These are phyloP conservation scores for Podargus strigoides DNA, from an alignment of 2,797 vertebrate species.

Conservation along the genomic window DNA sequence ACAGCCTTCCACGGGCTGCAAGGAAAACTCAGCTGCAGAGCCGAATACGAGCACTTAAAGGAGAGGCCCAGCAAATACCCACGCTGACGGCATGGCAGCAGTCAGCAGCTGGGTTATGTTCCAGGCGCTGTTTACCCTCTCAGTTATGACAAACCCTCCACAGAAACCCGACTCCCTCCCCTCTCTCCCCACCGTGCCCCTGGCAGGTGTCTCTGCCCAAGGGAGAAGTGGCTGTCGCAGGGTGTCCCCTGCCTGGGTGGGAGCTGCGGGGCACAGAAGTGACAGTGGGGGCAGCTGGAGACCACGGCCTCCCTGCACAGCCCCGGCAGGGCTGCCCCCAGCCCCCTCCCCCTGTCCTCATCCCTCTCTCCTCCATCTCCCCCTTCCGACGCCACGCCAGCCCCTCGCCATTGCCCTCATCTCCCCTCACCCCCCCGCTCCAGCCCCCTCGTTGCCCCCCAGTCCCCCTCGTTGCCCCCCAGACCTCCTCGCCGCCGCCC, in stretches of 20 bases:
- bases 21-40: too few relatives aligned
- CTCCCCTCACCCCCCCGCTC: too few relatives aligned
- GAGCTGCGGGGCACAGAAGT: neutral
- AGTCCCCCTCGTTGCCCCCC: neutral
- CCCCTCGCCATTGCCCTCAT: too few relatives aligned
- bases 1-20: accelerated
- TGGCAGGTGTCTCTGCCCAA: neutral
- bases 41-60: accelerated
- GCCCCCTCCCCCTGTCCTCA: neutral
- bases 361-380: accelerated
- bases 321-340: accelerated
- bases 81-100: too few relatives aligned
- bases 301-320: accelerated
- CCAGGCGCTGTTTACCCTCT: too few relatives aligned
- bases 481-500: too few relatives aligned
- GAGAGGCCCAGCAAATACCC: neutral
- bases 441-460: too few relatives aligned
- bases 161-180: neutral
- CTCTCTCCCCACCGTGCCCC: neutral
- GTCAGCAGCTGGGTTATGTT: too few relatives aligned
- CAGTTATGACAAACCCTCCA: accelerated
- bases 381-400: too few relatives aligned
- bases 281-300: accelerated
- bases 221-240: too few relatives aligned
- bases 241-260: neutral